These are phyloP conservation scores for Colostygia pectinataria DNA, from an alignment of 2,888 invertebrate species.

Conservation along the genomic window DNA sequence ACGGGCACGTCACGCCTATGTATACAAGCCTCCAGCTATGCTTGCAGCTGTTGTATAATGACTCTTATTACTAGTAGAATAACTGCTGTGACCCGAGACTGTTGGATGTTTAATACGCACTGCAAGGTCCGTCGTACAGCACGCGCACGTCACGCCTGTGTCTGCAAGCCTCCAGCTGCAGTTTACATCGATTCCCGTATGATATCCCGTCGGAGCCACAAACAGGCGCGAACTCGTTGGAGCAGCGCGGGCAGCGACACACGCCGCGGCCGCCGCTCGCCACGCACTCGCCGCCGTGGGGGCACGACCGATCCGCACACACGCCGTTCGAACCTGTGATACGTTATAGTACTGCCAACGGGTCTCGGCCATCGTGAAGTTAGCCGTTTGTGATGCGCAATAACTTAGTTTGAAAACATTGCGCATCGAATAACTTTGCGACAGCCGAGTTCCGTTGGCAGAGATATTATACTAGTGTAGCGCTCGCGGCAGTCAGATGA, in stretches of 20 bases:
- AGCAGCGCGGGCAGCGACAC: constrained; percentile 93
- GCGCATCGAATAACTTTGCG: too few species aligned
- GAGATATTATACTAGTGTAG: too few species aligned
- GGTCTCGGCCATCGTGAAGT: too few species aligned
- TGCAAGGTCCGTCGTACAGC: constrained; percentile 92
- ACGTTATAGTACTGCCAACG: too few species aligned
- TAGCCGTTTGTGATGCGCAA: too few species aligned
- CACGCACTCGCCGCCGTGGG: constrained; percentile 87
- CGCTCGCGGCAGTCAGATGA: too few species aligned
- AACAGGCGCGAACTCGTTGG: constrained; percentile 92
- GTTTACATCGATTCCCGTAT: constrained; percentile 92
- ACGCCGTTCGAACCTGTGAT: constrained; percentile 84
- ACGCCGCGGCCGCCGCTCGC: constrained; percentile 87
- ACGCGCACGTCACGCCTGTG: constrained; percentile 88
- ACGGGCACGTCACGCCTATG: constrained; percentile 91
- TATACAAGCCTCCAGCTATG: too few species aligned
- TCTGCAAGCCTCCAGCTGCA: constrained; percentile 90
- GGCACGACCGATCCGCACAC: constrained; percentile 88
- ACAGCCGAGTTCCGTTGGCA: too few species aligned
- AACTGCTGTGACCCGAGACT: too few species aligned
- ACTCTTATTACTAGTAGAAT: not conserved
- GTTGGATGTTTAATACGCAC: too few species aligned
- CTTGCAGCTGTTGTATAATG: constrained; percentile 78
- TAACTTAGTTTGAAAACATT: too few species aligned
- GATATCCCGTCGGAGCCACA: constrained; percentile 93